Conservation (phyloP, 2,888 invertebrate genomes). For the Atrina japonica region DNA sequence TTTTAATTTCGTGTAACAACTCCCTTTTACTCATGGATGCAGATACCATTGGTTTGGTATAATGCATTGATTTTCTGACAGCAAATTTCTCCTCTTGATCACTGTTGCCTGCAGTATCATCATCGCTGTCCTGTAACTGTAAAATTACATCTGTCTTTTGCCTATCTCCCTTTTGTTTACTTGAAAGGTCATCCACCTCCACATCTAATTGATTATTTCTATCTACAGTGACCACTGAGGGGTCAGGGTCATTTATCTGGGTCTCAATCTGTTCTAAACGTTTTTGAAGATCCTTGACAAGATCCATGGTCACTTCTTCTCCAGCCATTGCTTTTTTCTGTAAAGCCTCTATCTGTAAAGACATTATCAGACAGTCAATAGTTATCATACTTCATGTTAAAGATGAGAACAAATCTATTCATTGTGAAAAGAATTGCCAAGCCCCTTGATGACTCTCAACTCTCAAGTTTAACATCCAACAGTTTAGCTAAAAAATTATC, state of each 20-base stretch:
- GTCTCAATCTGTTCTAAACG: slow-evolving; percentile 65
- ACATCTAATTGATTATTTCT: slow-evolving; percentile 2
- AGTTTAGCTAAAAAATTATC: too few species aligned
- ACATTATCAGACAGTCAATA: background rate
- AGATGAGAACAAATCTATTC: too few species aligned
- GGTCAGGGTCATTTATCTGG: slow-evolving; percentile 39
- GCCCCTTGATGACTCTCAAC: too few species aligned
- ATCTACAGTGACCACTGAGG: too few species aligned
- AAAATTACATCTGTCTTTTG: background rate
- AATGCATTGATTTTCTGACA: background rate
- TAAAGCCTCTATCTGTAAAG: slow-evolving; percentile 54
- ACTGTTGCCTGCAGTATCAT: too few species aligned
- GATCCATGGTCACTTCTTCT: slow-evolving; percentile 61
- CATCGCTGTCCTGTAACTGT: too few species aligned
- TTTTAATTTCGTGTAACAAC: slow-evolving; percentile 65
- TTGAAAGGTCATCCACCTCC: too few species aligned
- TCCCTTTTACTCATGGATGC: slow-evolving; percentile 67
- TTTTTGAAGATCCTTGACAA: slow-evolving; percentile 65
- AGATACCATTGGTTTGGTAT: background rate
- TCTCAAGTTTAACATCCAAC: too few species aligned
- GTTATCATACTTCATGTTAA: too few species aligned
- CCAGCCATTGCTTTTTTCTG: slow-evolving; percentile 53
- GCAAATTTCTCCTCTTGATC: too few species aligned
- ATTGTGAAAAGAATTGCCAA: too few species aligned
- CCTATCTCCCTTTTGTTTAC: background rate